Evolutionary conservation across 2,888 invertebrate genomes (phyloP), one percentile per base, ranked within the genome.

Genomic region (Xylocampa areola): DNA sequence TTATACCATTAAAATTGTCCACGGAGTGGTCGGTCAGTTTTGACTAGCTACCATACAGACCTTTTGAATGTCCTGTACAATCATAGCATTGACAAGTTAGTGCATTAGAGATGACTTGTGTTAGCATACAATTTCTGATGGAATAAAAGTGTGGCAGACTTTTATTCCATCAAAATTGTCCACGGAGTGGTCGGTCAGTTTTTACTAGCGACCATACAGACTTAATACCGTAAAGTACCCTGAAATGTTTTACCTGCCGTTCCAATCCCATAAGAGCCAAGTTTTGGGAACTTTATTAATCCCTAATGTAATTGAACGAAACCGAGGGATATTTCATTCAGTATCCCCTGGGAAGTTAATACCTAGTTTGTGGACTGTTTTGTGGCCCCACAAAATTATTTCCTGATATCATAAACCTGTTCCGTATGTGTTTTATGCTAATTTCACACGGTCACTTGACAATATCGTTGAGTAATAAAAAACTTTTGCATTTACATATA

Each of bases 301-400:
- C 21, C 49, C 57, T 32, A n/a, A 64, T 57, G 49, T 63, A 49
- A 64, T 50, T 64, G 57, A 36, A 57, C 57, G 45, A 64, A 63
- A 58, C 49, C 39, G 17, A 45, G 49, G 44, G 39, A 44, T 55
- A 63, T 57, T 57, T 50, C n/a, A 21, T 36, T 36, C 21, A 5
- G 11, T 21, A 11, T 36, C 63, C 49, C 64, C 4, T 5, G 30
- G 64, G 62, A 49, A 39, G 17, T 63, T 29, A 54, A 48, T 44
- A 33, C 55, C 35, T 40, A 35, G 64, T 37, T 47, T 44, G 23
- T n/a, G 17, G 17, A 11, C 39, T 35, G 43, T n/a, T 29, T 44
- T 29, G 48, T 44, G 4, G 47, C 6, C n/a, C 35, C 8, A 25
- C 30, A 61, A 51, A 39, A 35, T 19, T 33, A 11, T 36, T 39